Conservation (phyloP, 2,113 vertebrate genomes). For the Condylura cristata region DNA sequence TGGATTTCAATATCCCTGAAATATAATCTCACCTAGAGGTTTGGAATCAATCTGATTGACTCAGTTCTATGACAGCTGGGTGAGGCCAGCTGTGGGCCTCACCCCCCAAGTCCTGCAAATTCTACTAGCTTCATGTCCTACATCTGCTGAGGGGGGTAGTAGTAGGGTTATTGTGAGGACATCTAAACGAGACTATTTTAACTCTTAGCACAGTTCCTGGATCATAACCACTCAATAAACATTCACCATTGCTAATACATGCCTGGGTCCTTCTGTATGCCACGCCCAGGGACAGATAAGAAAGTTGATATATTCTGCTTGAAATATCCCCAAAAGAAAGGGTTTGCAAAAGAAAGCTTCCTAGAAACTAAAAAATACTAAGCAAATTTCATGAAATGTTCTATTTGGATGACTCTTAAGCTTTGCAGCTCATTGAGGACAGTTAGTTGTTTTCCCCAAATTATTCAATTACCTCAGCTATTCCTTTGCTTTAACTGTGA, state of each 20-base stretch:
- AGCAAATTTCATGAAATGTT: background rate
- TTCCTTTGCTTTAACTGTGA: constrained; percentile 25
- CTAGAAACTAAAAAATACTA: constrained; percentile 1
- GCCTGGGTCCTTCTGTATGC: background rate
- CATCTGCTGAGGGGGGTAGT: background rate
- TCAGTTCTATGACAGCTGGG: background rate
- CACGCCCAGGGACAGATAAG: background rate
- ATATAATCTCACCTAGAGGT: background rate
- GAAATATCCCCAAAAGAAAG: background rate
- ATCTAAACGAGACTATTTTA: constrained; percentile 14
- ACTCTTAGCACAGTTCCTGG: background rate
- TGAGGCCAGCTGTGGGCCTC: background rate
- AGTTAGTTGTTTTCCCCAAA: constrained; percentile 33
- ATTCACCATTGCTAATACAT: background rate
- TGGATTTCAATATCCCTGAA: background rate
- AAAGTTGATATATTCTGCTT: background rate
- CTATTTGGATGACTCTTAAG: constrained; percentile 20
- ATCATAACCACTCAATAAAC: background rate
- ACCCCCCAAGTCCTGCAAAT: background rate
- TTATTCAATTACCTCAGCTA: constrained; percentile 45
- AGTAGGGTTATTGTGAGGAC: background rate
- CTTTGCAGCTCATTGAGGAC: background rate
- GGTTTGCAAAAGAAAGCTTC: background rate
- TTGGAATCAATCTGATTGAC: background rate
- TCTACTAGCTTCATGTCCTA: background rate